These are phyloP conservation scores for Riparia riparia DNA, from an alignment of 2,113 vertebrate genomes.

Conservation along the genomic window DNA sequence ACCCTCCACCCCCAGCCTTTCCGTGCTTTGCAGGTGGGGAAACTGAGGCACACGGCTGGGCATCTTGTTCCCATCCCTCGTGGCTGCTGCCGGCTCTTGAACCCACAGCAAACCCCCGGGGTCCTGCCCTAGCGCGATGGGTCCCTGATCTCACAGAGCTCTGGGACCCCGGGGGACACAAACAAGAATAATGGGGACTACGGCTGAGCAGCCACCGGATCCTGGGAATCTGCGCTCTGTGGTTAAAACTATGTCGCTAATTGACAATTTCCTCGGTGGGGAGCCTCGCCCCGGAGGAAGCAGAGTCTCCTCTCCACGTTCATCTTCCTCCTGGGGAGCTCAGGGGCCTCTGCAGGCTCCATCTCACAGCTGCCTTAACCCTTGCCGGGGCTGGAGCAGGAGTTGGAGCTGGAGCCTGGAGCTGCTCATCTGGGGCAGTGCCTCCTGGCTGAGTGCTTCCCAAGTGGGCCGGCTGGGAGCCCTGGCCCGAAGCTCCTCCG, in stretches of 20 bases:
- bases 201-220: neutral
- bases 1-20: neutral
- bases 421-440: accelerated
- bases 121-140: neutral
- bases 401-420: neutral
- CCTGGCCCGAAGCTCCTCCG: accelerated
- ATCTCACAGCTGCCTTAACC: slow-evolving; percentile 31
- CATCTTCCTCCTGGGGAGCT: slow-evolving; percentile 37
- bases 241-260: slow-evolving; percentile 17
- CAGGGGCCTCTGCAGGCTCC: neutral
- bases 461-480: accelerated
- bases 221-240: slow-evolving; percentile 16
- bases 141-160: neutral
- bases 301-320: neutral
- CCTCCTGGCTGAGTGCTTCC: accelerated
- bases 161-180: neutral
- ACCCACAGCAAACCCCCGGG: neutral
- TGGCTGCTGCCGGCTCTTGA: neutral
- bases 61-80: neutral
- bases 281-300: neutral
- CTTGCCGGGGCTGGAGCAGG: neutral
- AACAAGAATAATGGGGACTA: neutral
- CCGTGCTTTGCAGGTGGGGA: neutral
- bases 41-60: neutral
- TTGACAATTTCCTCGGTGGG: slow-evolving; percentile 26